These are phyloP conservation scores for Aphelinus certus DNA, from an alignment of 1,140 invertebrate species.

Conservation along the genomic window DNA sequence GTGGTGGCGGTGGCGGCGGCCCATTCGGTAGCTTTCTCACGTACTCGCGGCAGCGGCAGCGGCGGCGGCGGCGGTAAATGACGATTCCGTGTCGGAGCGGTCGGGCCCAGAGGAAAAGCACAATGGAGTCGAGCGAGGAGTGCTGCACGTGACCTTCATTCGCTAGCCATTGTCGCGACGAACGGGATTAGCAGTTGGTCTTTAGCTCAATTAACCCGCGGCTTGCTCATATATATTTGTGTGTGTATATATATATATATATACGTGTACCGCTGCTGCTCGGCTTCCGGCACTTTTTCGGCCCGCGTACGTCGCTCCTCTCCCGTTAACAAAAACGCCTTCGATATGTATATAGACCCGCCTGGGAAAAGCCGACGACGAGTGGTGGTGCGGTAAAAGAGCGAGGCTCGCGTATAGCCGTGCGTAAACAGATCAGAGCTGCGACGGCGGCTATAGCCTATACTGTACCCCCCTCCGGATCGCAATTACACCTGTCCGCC, in stretches of 20 bases:
- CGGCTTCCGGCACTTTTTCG: neutral
- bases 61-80: slow-evolving; percentile 45
- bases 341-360: too few relatives aligned
- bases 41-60: slow-evolving; percentile 32
- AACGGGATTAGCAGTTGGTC: slow-evolving; percentile 1
- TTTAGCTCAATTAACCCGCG: slow-evolving; percentile 24
- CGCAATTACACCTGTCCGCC: too few relatives aligned
- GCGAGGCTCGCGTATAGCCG: too few relatives aligned
- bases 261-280: too few relatives aligned
- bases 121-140: too few relatives aligned
- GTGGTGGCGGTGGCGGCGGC: slow-evolving; percentile 2
- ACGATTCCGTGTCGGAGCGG: slow-evolving; percentile 49
- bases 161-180: slow-evolving; percentile 14
- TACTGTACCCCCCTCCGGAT: too few relatives aligned
- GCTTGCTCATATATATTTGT: neutral
- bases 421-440: too few relatives aligned
- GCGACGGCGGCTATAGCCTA: too few relatives aligned
- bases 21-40: slow-evolving; percentile 53
- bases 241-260: neutral
- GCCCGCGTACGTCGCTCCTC: neutral
- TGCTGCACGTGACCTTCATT: slow-evolving; percentile 26
- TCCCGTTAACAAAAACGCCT: neutral
- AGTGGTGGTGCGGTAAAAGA: too few relatives aligned
- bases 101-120: too few relatives aligned
- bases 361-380: too few relatives aligned